phyloP scores from a whole-genome alignment of 1,140 invertebrate species.

The Gryon sp. region DNA sequence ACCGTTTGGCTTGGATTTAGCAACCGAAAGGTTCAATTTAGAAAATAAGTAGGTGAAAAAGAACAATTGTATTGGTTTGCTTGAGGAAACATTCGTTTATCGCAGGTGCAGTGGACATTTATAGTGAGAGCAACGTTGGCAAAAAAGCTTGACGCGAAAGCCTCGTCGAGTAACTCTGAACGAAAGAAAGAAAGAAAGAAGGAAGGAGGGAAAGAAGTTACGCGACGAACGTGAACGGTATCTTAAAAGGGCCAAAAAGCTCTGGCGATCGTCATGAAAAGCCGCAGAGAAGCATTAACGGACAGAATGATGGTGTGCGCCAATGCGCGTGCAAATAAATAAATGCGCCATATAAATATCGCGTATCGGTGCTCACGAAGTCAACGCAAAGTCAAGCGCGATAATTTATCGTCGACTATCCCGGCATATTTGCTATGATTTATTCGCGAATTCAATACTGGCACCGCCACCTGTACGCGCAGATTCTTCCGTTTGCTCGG shows the following conservation, averaged over 20 bases:
- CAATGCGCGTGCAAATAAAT: slow-evolving; percentile 62
- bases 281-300: slow-evolving; percentile 42
- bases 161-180: no score
- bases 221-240: slow-evolving; percentile 36
- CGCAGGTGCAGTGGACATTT: slow-evolving; percentile 56
- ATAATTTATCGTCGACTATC: slow-evolving; percentile 67
- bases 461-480: slow-evolving; percentile 38
- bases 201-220: slow-evolving; percentile 10
- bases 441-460: slow-evolving; percentile 68
- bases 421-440: slow-evolving; percentile 69
- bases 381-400: slow-evolving; percentile 49
- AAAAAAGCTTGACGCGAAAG: slow-evolving; percentile 41
- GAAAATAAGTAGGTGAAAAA: slow-evolving; percentile 51
- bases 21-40: slow-evolving; percentile 43
- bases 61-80: slow-evolving; percentile 48
- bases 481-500: slow-evolving; percentile 30
- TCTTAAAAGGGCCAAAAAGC: slow-evolving; percentile 43
- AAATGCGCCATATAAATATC: slow-evolving; percentile 72
- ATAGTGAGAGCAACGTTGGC: slow-evolving; percentile 43
- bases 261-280: slow-evolving; percentile 41
- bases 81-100: slow-evolving; percentile 61
- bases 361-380: slow-evolving; percentile 57
- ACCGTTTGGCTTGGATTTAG: slow-evolving; percentile 12
- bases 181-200: slow-evolving; percentile 15
- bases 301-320: slow-evolving; percentile 7